Evolutionary conservation across 2,797 vertebrate species (phyloP).

Genomic region (Xenentodon cancila): DNA sequence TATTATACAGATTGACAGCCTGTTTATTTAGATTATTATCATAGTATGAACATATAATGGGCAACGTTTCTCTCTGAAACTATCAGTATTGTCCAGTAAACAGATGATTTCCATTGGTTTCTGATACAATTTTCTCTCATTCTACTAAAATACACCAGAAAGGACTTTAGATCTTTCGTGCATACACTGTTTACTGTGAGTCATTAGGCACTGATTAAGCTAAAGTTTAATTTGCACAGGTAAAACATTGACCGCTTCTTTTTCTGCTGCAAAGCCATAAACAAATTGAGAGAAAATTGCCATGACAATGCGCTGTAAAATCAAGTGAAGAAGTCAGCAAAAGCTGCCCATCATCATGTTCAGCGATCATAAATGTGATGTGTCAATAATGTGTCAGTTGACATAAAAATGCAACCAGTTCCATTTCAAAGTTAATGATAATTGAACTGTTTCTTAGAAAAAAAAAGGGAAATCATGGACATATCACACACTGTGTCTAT

Average conservation of each 20-base stretch:
- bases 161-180: too few species aligned
- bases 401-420: background rate
- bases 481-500: background rate
- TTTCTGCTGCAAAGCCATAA: constrained; percentile 22
- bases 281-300: constrained; percentile 3
- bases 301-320: constrained; percentile 16
- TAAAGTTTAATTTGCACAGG: background rate
- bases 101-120: too few species aligned
- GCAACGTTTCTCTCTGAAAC: too few species aligned
- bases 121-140: too few species aligned
- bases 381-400: constrained; percentile 9
- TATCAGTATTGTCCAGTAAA: too few species aligned
- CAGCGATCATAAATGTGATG: constrained; percentile 9
- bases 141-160: too few species aligned
- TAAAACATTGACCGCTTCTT: background rate
- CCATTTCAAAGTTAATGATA: background rate
- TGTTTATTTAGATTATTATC: too few species aligned
- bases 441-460: background rate
- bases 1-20: too few species aligned
- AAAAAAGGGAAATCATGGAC: background rate
- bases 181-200: background rate
- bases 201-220: background rate
- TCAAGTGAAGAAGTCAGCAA: constrained; percentile 19
- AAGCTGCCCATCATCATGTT: constrained; percentile 6
- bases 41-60: too few species aligned